Percentiles rank a stretch among this genome's conserved stretches.
Conservation (phyloP, 2,113 vertebrate species). For the Danionella cerebrum region DNA sequence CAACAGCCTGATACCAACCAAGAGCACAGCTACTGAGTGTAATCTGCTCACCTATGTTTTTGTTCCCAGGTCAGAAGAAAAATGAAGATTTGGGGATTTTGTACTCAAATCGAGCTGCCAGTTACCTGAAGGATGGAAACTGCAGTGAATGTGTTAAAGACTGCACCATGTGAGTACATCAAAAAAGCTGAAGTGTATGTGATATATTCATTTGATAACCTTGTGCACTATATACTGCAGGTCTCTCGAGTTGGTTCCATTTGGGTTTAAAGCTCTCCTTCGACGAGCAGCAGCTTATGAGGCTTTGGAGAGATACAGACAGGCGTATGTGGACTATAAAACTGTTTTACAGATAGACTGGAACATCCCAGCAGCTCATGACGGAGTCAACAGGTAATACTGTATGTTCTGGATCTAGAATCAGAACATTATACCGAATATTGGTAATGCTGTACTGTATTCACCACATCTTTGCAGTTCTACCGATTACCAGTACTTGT, state of each 20-base stretch:
- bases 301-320: constrained; percentile 76
- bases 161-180: constrained; percentile 69
- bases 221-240: constrained; percentile 35
- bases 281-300: constrained; percentile 81
- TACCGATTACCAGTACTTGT: too few species aligned
- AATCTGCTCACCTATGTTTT: neutral
- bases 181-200: neutral
- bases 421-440: too few species aligned
- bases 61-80: constrained; percentile 54
- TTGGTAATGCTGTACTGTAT: too few species aligned
- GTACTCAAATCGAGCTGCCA: constrained; percentile 83
- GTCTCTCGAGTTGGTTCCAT: constrained; percentile 70
- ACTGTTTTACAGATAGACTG: constrained; percentile 78
- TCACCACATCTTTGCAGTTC: too few species aligned
- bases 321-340: constrained; percentile 87
- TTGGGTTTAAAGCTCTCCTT: constrained; percentile 79
- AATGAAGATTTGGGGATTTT: constrained; percentile 75
- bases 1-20: too few species aligned
- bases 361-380: constrained; percentile 70
- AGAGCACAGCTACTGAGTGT: neutral
- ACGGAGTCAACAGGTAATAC: constrained; percentile 81
- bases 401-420: neutral
- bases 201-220: too few species aligned
- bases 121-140: constrained; percentile 81
- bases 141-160: constrained; percentile 81